These are phyloP conservation scores for Terrapene triunguis DNA, from an alignment of 2,113 vertebrate genomes.

Conservation along the genomic window DNA sequence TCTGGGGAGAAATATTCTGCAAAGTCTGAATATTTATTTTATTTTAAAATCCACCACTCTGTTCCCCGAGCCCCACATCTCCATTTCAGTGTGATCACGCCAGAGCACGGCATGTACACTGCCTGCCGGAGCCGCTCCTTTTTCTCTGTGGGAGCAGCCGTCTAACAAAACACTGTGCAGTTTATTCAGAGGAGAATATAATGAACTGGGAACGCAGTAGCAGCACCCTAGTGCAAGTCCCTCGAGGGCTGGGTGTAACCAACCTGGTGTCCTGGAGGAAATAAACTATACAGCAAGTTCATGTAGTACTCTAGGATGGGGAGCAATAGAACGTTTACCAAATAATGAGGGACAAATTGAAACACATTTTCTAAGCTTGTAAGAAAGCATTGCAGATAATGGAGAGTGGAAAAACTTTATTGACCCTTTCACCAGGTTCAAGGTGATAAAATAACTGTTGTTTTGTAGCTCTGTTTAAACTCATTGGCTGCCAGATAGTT, in stretches of 20 bases:
- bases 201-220: not conserved
- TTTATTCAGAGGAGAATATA: not conserved
- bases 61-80: not conserved
- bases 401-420: accelerated
- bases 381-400: not conserved
- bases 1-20: not conserved
- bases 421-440: not conserved
- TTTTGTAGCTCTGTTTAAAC: not conserved
- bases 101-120: not conserved
- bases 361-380: not conserved
- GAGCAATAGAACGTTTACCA: not conserved
- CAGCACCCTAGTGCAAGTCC: not conserved
- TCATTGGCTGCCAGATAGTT: not conserved
- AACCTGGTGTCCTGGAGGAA: not conserved
- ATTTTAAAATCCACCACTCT: not conserved
- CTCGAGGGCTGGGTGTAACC: not conserved
- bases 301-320: accelerated
- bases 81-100: not conserved
- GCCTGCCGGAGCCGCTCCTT: not conserved
- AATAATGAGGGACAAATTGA: not conserved
- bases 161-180: not conserved
- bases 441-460: not conserved
- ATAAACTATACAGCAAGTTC: not conserved
- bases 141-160: not conserved
- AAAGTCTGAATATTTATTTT: not conserved